These are phyloP conservation scores for Muntiacus muntjak DNA, from an alignment of 2,113 vertebrate genomes.

Conservation along the genomic window DNA sequence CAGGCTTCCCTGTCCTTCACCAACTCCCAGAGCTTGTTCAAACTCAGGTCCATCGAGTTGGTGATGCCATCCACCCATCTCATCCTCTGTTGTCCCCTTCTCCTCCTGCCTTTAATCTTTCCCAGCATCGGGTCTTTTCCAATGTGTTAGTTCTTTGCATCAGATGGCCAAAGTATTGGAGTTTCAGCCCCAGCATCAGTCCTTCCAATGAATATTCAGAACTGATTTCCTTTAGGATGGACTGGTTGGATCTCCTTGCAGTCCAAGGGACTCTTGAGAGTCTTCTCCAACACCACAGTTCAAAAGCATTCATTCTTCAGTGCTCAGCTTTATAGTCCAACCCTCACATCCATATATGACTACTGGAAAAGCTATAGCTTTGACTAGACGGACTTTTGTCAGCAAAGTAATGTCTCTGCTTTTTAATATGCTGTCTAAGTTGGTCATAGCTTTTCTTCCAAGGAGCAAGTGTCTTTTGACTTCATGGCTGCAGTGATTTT, in stretches of 20 bases:
- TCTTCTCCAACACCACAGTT: neutral
- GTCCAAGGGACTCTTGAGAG: neutral
- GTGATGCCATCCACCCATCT: neutral
- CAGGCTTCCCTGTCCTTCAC: neutral
- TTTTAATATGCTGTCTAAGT: neutral
- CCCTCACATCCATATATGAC: neutral
- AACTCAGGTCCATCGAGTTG: neutral
- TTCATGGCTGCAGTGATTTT: neutral
- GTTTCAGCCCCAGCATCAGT: neutral
- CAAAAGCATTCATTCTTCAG: neutral
- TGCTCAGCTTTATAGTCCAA: neutral
- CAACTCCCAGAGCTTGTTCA: neutral
- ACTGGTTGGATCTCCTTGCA: neutral
- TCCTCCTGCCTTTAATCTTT: neutral
- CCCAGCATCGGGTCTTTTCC: neutral
- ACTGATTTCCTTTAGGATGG: neutral
- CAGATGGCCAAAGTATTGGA: neutral
- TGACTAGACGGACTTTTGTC: neutral
- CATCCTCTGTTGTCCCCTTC: neutral
- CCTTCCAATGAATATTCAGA: neutral
- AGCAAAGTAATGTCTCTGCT: neutral
- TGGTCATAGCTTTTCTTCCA: neutral
- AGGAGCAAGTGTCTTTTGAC: neutral
- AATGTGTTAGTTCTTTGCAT: neutral
- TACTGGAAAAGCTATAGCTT: neutral